Conservation (phyloP, 2,888 invertebrate species). For the Stenodera caucasica region DNA sequence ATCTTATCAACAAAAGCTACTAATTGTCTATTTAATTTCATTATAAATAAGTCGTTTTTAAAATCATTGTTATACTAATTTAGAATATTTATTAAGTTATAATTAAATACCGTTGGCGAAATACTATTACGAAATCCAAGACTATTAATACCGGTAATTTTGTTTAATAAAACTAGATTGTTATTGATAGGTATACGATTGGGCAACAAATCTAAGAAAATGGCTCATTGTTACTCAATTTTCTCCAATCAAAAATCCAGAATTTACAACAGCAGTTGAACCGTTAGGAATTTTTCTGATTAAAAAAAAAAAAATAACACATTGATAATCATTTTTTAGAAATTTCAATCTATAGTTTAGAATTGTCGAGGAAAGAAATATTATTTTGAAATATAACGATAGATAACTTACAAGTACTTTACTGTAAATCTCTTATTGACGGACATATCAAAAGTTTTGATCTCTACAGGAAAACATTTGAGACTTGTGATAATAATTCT, state of each 20-base stretch:
- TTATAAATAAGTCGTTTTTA: not conserved
- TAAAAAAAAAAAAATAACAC: too few species aligned
- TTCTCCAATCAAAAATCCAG: not conserved
- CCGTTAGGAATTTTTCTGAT: not conserved
- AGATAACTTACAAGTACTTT: not conserved
- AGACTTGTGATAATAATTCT: not conserved
- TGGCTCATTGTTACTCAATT: not conserved
- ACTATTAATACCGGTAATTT: not conserved
- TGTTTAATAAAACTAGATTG: not conserved
- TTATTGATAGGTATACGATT: not conserved
- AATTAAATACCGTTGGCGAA: constrained; percentile 6
- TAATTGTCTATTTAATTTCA: constrained; percentile 5
- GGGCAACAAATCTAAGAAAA: not conserved
- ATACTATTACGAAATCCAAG: not conserved
- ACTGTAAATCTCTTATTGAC: not conserved
- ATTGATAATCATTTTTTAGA: too few species aligned
- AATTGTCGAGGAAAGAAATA: too few species aligned
- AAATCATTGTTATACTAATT: not conserved
- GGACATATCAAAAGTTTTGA: not conserved
- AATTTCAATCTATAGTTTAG: too few species aligned
- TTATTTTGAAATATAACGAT: not conserved
- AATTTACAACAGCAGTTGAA: not conserved
- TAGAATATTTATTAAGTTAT: not conserved
- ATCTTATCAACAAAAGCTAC: not conserved
- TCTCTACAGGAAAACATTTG: not conserved